These are phyloP conservation scores for Conus betulinus DNA, from an alignment of 1,140 invertebrate species.

Conservation along the genomic window DNA sequence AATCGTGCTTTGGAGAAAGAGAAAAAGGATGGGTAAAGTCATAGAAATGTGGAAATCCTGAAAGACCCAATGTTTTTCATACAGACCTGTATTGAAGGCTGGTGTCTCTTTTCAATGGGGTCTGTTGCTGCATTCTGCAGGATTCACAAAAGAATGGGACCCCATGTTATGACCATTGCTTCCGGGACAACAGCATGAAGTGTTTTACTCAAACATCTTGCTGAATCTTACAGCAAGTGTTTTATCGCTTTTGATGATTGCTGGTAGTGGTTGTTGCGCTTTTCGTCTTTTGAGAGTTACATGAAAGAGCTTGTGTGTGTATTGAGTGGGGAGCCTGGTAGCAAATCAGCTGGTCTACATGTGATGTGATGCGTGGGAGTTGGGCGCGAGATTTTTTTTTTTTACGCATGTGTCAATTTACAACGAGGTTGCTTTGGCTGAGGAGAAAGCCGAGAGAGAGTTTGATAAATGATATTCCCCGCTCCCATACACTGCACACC, in stretches of 20 bases:
- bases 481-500: too few relatives aligned
- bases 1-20: too few relatives aligned
- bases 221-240: not conserved
- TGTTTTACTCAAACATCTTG: constrained; percentile 8
- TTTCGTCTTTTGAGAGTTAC: not conserved
- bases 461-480: not conserved
- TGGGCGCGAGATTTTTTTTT: not conserved
- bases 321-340: not conserved
- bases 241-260: not conserved
- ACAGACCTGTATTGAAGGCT: too few relatives aligned
- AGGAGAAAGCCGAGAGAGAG: not conserved
- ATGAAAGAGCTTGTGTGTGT: not conserved
- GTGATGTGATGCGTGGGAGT: not conserved
- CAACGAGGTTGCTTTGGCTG: not conserved
- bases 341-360: not conserved
- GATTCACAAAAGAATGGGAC: not conserved
- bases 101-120: not conserved
- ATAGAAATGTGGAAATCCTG: too few relatives aligned
- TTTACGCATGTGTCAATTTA: not conserved
- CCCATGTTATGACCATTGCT: not conserved
- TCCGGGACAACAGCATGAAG: not conserved
- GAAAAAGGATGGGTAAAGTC: too few relatives aligned
- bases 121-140: not conserved
- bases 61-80: too few relatives aligned
- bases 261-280: not conserved